Evolutionary conservation across 2,113 vertebrate species (phyloP), one percentile per base, ranked within the genome.

Genomic region (Nipponia nippon): DNA sequence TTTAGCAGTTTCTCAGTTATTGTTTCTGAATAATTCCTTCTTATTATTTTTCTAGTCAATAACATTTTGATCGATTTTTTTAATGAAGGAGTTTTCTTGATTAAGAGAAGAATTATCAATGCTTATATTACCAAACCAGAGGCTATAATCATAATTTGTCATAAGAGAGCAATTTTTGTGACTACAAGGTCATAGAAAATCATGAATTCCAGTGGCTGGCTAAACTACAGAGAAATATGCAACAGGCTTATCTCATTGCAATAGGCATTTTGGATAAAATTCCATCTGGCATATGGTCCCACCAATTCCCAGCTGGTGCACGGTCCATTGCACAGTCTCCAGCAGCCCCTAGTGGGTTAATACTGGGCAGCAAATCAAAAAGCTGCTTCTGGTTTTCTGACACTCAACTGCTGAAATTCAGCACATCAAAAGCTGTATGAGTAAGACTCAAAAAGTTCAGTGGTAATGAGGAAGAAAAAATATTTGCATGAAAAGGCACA

Each of bases 271-370:
- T 91, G 66, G 87, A 61, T 44, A 85, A 89, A 91, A 87, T 58
- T 95, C 56, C 16, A 44, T 69, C 83, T 91, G 77, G 61, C 84
- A 87, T 95, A 93, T 87, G 70, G 89, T 91, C 36, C 27, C 49
- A 62, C 72, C 18, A 97, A 92, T 95, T 92, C 95, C 77, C 94
- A 93, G 49, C 49, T 91, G 61, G 65, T 82, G 19, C 79, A 91
- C 58, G 65, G 85, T 95, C 89, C 53, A 47, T 77, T 93, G 78
- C 77, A 95, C 66, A 93, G 66, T 91, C 81, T 91, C 53, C 53
- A 95, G 89, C 77, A 95, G 49, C 70, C 82, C 81, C 81, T 80
- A 80, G 77, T 93, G 93, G 65, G 62, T 80, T 94, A 91, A 75
- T 65, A 80, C 49, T 85, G 77, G 92, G 91, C 94, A 93, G 23